Evolutionary conservation across 2,797 vertebrate species (phyloP), one percentile per base, ranked within the genome.

Genomic region (Tadarida brasiliensis): DNA sequence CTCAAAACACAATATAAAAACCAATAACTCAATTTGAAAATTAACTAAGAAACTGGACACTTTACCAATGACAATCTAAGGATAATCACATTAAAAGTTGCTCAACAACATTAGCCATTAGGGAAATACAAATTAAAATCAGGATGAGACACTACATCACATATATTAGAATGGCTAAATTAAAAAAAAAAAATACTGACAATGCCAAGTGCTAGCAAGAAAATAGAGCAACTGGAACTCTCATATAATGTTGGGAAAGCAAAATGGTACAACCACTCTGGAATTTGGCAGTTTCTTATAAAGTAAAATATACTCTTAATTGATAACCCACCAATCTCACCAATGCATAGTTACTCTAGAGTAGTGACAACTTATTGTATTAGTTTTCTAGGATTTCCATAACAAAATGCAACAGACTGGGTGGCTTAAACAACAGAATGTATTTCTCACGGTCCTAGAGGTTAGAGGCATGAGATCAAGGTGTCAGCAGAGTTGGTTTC

Each of bases 1-100:
- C 54, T 80, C 24, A 95, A 94, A 87, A 67, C 26, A 10, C 33
- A 81, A 70, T 20, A 87, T 54, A 49, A 89, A 96, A 65, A 35
- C 9, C 78, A 51, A 73, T 1, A 83, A 35, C 14, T 76, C 51
- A 91, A 24, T 80, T 74, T 77, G 71, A 67, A 77, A 74, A 61
- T 20, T 91, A 33, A 7, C 11, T 24, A 87, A 94, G 2, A 68
- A 77, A 49, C 3, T 47, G 61, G 2, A 56, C 2, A 10, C 30
- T 83, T 78, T 73, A 68, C 59, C n/a, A 51, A 82, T 47, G 30
- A 51, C 14, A 11, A 78, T 16, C 19, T 24, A 65, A 84, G 9
- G 16, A 87, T 95, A 82, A 87, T 81, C 51, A 87, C 51, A 49
- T 65, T 9, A 35, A 56, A 57, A 65, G 28, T 56, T 92, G 24